Conservation (phyloP, 2,888 invertebrate species). For the Calephelis perditalis region DNA sequence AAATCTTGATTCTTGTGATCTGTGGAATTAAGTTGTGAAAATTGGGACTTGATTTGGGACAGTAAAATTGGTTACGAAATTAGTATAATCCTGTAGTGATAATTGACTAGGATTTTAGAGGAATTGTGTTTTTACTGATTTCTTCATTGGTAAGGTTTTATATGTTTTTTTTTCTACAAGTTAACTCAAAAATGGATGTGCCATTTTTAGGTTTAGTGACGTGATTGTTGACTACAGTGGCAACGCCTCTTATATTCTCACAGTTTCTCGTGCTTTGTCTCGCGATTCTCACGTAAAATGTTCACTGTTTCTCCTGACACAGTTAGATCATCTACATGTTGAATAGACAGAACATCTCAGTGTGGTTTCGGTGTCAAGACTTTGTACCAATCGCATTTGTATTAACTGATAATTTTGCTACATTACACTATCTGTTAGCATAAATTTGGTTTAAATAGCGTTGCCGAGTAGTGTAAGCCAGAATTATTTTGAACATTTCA, state of each 20-base stretch:
- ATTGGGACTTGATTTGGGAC: no score
- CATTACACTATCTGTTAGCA: no score
- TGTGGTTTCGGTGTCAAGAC: background rate
- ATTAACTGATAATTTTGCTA: no score
- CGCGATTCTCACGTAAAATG: constrained; percentile 59
- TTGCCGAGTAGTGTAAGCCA: constrained; percentile 11
- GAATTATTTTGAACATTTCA: background rate
- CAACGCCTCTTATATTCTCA: constrained; percentile 75
- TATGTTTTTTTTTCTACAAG: background rate
- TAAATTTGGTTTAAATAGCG: background rate
- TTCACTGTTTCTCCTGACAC: constrained; percentile 45
- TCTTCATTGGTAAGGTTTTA: background rate
- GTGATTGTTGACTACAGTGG: constrained; percentile 77
- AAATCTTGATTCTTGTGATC: background rate
- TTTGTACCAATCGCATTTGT: background rate
- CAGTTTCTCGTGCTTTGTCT: constrained; percentile 73
- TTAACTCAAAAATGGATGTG: constrained; percentile 20
- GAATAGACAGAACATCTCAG: background rate
- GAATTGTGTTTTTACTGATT: background rate
- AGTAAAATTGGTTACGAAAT: constrained; percentile 6
- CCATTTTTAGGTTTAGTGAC: constrained; percentile 64
- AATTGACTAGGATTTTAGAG: background rate
- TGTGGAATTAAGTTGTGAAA: background rate
- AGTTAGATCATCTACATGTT: constrained; percentile 31
- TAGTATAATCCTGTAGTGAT: background rate